Base-by-base conservation (phyloP, 2,888 invertebrate genomes). In the Zhuqinia jingwanae region DNA sequence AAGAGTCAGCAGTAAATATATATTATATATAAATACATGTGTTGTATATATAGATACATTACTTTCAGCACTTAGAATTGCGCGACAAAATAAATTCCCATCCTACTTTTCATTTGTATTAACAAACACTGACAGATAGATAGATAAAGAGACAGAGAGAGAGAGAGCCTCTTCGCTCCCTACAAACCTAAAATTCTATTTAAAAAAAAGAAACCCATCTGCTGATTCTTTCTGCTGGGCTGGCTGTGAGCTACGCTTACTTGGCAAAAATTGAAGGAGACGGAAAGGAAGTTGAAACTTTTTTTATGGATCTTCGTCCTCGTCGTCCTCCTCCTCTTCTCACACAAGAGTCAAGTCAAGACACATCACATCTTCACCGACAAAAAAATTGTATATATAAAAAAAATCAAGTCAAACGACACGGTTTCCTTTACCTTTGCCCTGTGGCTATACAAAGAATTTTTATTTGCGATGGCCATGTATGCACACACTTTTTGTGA, bases 41-140 rank as follows among this genome's bases (percentile, higher is more conserved):
- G n/a, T n/a, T n/a, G n/a, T n/a, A n/a, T n/a, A n/a, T n/a, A n/a
- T n/a, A n/a, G n/a, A n/a, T n/a, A n/a, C n/a, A n/a, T n/a, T n/a
- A n/a, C 36, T 36, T 8, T 36, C 36, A 36, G 36, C 36, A 36
- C 36, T 6, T 8, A 36, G 8, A 13, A 50, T 11, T 50, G 13
- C 50, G 8, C 36, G 8, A 36, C 36, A 36, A 36, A 36, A 36
- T 36, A 3, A 36, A 73, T 77, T 63, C 78, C 78, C 78, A 78
- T 63, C 78, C 78, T 78, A 63, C 78, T 78, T 56, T 58, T 76
- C 56, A 47, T 25, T 68, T 36, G 45, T 22, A 25, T 78, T 45
- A 63, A 20, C 63, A 78, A 78, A 78, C 47, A 63, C 13, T 36
- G 36, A 8, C 36, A 63, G 3, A n/a, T 17, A n/a, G n/a, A 10